Conservation (phyloP, 2,888 invertebrate genomes). For the Apeira syringaria region DNA sequence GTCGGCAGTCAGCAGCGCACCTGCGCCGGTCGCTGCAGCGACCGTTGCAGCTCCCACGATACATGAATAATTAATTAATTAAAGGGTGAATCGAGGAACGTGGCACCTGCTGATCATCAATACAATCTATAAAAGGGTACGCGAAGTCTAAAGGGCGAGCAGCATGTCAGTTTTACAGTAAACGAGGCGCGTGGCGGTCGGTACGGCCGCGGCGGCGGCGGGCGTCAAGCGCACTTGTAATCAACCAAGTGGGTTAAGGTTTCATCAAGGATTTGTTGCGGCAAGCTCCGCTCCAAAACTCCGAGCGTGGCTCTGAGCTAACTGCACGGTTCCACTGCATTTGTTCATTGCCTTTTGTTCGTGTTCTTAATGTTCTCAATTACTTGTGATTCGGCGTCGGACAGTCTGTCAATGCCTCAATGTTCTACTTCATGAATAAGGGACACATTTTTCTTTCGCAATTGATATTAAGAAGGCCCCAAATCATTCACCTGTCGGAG, state of each 20-base stretch:
- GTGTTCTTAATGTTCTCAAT: constrained; percentile 45
- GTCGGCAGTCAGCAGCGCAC: constrained; percentile 58
- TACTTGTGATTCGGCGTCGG: constrained; percentile 48
- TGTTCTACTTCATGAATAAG: constrained; percentile 39
- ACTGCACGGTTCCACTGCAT: constrained; percentile 79
- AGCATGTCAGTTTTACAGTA: constrained; percentile 32
- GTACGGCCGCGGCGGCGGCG: constrained; percentile 38
- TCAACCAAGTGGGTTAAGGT: constrained; percentile 83
- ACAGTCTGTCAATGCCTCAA: constrained; percentile 54
- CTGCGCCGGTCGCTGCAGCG: constrained; percentile 60
- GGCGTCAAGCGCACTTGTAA: constrained; percentile 68
- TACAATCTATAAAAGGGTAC: constrained; percentile 27
- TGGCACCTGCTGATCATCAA: constrained; percentile 46
- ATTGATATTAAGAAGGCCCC: constrained; percentile 23
- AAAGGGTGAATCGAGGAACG: constrained; percentile 53
- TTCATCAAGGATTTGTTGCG: constrained; percentile 83
- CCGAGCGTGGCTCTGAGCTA: constrained; percentile 75
- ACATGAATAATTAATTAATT: constrained; percentile 54
- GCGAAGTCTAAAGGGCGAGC: constrained; percentile 54
- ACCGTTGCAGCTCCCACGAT: constrained; percentile 70
- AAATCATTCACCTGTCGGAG: constrained; percentile 60
- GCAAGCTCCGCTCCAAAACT: constrained; percentile 82
- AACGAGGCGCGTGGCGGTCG: constrained; percentile 33
- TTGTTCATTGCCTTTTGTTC: constrained; percentile 63
- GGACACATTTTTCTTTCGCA: constrained; percentile 41